Evolutionary conservation across 2,888 invertebrate species (phyloP).

Genomic region (Aethes cnicana): DNA sequence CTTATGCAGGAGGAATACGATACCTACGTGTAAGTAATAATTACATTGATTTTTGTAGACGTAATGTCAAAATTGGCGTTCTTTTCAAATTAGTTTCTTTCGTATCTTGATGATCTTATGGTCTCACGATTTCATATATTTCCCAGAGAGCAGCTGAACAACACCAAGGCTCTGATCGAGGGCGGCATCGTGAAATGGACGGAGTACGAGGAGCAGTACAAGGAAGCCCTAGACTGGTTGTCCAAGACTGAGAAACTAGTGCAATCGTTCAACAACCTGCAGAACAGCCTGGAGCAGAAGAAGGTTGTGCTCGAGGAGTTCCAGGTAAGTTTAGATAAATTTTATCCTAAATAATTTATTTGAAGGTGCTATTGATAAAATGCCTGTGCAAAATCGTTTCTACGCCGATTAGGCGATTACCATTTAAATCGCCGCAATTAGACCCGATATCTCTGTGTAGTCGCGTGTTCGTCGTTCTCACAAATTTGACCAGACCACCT

Average conservation of each 20-base stretch:
- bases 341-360: background rate
- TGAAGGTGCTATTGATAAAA: background rate
- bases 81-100: background rate
- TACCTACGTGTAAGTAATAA: slow-evolving; percentile 88
- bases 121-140: slow-evolving; percentile 17
- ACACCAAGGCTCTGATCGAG: slow-evolving; percentile 91
- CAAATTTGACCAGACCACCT: too few species aligned
- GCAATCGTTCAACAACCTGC: slow-evolving; percentile 94
- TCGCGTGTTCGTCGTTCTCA: too few species aligned
- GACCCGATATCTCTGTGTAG: too few species aligned
- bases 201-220: slow-evolving; percentile 95
- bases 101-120: background rate
- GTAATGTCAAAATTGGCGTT: too few species aligned
- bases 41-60: too few species aligned
- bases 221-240: slow-evolving; percentile 94
- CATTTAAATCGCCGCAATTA: too few species aligned
- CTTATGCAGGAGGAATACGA: slow-evolving; percentile 95
- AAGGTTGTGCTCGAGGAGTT: slow-evolving; percentile 95
- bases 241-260: slow-evolving; percentile 93
- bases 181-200: slow-evolving; percentile 96
- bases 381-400: too few species aligned
- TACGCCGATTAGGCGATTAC: too few species aligned
- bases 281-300: slow-evolving; percentile 94
- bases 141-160: slow-evolving; percentile 88
- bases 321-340: slow-evolving; percentile 73